phyloP scores from a whole-genome alignment of 2,113 vertebrate species.

The Dicaeum eximium region DNA sequence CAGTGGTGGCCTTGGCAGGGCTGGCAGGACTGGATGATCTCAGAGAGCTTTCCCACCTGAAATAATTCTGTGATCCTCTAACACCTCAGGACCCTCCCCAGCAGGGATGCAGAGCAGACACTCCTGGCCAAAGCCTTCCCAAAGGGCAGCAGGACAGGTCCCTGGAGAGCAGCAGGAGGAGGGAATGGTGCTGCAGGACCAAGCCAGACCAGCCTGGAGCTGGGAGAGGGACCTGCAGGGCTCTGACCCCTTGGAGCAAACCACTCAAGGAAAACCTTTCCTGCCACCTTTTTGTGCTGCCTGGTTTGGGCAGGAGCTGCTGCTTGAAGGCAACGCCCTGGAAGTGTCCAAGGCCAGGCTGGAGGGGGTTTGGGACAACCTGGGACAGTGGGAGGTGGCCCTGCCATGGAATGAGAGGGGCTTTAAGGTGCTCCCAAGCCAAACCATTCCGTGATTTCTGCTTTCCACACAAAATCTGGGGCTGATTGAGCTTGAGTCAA shows the following conservation, averaged over 20 bases:
- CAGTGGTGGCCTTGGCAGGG: not conserved
- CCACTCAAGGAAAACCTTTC: fast-evolving
- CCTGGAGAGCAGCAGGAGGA: not conserved
- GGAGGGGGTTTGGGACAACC: not conserved
- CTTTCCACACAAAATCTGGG: fast-evolving
- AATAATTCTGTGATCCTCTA: not conserved
- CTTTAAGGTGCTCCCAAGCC: not conserved
- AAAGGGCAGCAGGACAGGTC: not conserved
- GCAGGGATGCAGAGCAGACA: not conserved
- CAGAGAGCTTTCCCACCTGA: fast-evolving
- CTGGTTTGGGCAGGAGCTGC: not conserved
- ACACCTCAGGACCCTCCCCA: not conserved
- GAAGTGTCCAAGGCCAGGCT: not conserved
- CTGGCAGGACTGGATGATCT: not conserved
- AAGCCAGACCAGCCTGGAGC: fast-evolving
- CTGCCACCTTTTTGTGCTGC: fast-evolving
- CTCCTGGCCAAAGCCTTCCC: not conserved
- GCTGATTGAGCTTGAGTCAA: not conserved
- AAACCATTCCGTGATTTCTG: not conserved
- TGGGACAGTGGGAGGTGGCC: not conserved
- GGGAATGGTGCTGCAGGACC: not conserved
- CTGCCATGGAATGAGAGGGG: not conserved
- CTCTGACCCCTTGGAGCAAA: not conserved
- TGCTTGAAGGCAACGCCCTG: not conserved
- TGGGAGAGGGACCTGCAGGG: not conserved